Evolutionary conservation across 2,888 invertebrate genomes (phyloP), one percentile per base, ranked within the genome.

Genomic region (Lepidocyrtoides sp.): DNA sequence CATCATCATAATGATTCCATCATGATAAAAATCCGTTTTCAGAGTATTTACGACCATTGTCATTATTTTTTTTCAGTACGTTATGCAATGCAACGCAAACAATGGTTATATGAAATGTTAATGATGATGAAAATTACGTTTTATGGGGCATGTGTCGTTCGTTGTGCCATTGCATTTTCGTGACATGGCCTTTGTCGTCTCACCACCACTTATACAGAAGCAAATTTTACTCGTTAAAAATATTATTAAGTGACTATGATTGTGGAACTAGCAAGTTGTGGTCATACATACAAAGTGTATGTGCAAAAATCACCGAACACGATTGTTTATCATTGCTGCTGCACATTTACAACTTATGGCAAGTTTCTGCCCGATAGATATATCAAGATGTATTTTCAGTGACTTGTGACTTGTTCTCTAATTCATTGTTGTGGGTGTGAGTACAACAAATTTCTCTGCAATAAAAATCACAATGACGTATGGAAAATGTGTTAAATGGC

Each of bases 261-360:
- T 57, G 57, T n/a, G 20, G 20, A 5, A 2, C 32, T 7, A 29
- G n/a, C 4, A 32, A 32, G 29, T 29, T 26, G 66, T 66, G 66
- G 66, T 32, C 32, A 66, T 66, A 32, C 66, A 29, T 66, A 66
- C 66, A 32, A 66, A 75, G 26, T 2, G 77, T 23, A 77, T 51
- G 77, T 77, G 26, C 72, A 57, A 20, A 57, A 7, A 54, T 12
- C 7, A 5, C 7, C 2, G 48, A 54, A 7, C 51, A 51, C 51
- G 57, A 23, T 23, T 0, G 3, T 0, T 57, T 3, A 17, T n/a
- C n/a, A n/a, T n/a, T n/a, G n/a, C n/a, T n/a, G n/a, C n/a, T n/a
- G n/a, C n/a, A n/a, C n/a, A n/a, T n/a, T n/a, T n/a, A n/a, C 14
- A 17, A 10, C 7, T 20, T 20, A 57, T 57, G 57, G 57, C n/a